Percentiles rank a stretch among this genome's conserved stretches.
phyloP scores from a whole-genome alignment of 64 coral and sea anemone genomes.

The Montipora efflorescens region DNA sequence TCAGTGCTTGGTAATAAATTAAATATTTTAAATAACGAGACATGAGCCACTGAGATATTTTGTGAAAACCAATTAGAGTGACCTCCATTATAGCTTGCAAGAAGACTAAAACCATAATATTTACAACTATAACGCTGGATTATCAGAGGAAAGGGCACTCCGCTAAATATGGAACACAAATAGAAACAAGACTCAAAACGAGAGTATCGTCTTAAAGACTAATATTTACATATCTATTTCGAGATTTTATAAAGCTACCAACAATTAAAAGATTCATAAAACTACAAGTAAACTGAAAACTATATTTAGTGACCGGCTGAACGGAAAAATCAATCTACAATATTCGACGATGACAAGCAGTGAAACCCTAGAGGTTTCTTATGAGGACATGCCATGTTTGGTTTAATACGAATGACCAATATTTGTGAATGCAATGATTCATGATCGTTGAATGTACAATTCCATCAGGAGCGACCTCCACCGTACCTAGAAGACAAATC shows the following conservation, averaged over 20 bases:
- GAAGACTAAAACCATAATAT: too few species aligned
- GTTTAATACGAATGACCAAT: background rate
- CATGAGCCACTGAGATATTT: background rate
- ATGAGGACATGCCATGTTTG: background rate
- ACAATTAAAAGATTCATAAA: conserved; percentile 7
- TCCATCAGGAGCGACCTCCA: background rate
- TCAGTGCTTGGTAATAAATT: background rate
- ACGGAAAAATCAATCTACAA: background rate
- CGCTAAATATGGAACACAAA: background rate
- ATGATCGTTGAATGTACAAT: too few species aligned
- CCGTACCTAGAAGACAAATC: background rate
- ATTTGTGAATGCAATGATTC: background rate
- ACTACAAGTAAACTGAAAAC: background rate
- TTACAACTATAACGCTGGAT: too few species aligned
- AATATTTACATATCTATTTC: background rate
- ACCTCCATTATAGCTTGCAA: background rate
- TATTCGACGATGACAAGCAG: background rate
- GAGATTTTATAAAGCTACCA: background rate
- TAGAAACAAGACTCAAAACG: background rate
- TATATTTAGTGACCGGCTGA: background rate
- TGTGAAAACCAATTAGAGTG: background rate
- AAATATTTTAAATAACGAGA: background rate
- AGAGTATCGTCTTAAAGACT: background rate
- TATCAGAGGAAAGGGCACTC: too few species aligned
- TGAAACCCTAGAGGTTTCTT: background rate